Conservation (phyloP, 2,113 vertebrate species). For the Protomyctophum bolini region DNA sequence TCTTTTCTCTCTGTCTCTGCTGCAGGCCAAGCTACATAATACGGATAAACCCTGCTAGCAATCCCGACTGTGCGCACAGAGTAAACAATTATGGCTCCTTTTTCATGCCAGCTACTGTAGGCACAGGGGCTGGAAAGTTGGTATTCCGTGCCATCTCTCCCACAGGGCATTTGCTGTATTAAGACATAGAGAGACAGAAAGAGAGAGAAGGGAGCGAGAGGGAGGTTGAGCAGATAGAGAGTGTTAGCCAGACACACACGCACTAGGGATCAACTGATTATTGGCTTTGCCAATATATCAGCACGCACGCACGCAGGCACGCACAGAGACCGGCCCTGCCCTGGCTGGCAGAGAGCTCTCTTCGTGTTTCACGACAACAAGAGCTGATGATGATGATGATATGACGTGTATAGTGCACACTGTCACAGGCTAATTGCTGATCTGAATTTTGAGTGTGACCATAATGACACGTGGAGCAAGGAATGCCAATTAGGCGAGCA, state of each 20-base stretch:
- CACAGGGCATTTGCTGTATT: conserved; percentile 37
- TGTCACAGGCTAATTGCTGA: conserved; percentile 64
- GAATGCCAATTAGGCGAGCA: conserved; percentile 55
- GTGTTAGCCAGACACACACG: neutral
- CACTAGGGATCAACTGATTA: too few relatives aligned
- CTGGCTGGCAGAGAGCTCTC: conserved; percentile 49
- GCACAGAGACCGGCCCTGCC: conserved; percentile 26
- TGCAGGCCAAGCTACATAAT: conserved; percentile 53
- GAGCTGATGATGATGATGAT: neutral
- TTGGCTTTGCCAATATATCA: too few relatives aligned
- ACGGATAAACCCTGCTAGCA: conserved; percentile 57
- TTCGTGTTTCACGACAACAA: conserved; percentile 40
- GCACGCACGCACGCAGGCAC: too few relatives aligned
- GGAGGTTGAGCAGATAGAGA: neutral
- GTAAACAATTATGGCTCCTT: conserved; percentile 67
- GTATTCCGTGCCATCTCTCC: conserved; percentile 28
- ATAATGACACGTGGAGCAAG: conserved; percentile 39
- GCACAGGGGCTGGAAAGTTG: conserved; percentile 31
- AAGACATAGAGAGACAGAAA: conserved; percentile 6
- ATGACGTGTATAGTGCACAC: conserved; percentile 26
- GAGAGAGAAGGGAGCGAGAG: neutral
- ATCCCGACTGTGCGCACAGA: conserved; percentile 48
- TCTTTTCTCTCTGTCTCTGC: conserved; percentile 50
- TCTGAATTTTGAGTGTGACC: conserved; percentile 56
- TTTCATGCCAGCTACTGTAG: conserved; percentile 49